Base-by-base conservation (phyloP, 2,888 invertebrate genomes). In the Lagria hirta region DNA sequence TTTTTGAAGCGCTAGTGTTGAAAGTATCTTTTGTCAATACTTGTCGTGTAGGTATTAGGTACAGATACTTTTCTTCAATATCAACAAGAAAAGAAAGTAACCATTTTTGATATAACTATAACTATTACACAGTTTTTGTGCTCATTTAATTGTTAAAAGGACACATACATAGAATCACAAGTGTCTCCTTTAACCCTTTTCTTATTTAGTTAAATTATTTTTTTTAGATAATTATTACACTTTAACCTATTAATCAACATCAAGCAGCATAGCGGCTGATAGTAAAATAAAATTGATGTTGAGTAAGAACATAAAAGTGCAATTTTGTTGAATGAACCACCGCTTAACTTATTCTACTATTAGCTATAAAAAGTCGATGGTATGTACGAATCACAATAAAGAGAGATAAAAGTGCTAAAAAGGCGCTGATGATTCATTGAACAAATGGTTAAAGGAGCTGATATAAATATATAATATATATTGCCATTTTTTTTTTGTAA, bases 401-500 rank as follows among this genome's bases (percentile, higher is more conserved):
- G 24, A 33, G 14, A 29, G 30, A 36, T n/a, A n/a, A n/a, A 11
- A 10, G 32, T 30, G 27, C 35, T 6, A 16, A 15, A 34, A n/a
- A 12, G 15, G 23, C 10, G 29, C 7, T 16, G 16, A 29, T 27
- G 36, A 22, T 29, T 29, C 37, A 28, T 29, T 15, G 10, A 29
- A 36, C 36, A 1, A 15, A 23, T 45, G 47, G 42, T 33, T 42
- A 37, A 36, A 47, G 42, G 42, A 43, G 47, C 14, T 27, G 24
- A 45, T 28, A 45, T 40, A n/a, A n/a, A n/a, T n/a, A n/a, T n/a
- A n/a, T n/a, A n/a, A 37, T 47, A 54, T 69, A 72, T 73, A 73
- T 74, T 74, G 73, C 73, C 71, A 71, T 70, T 60, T 40, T 12
- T n/a, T n/a, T n/a, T 34, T 42, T 42, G 42, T 42, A 42, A 34